phyloP scores from a whole-genome alignment of 2,888 invertebrate genomes.

The Cancer borealis region DNA sequence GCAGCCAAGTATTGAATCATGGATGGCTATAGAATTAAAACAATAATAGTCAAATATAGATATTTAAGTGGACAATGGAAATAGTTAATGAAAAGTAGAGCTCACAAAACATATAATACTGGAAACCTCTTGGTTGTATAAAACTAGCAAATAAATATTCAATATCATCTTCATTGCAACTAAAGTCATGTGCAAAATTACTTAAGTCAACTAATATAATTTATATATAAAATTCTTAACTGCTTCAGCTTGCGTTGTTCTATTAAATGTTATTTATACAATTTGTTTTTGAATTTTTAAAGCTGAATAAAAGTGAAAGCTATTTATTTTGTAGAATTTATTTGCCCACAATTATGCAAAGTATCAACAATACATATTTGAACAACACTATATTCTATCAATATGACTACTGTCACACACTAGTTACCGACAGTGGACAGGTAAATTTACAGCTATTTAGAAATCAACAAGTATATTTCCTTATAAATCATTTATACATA shows the following conservation, averaged over 20 bases:
- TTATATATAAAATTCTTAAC: background rate
- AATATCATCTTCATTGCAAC: background rate
- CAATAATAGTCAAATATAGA: background rate
- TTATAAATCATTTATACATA: background rate
- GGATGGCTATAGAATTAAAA: background rate
- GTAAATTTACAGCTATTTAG: background rate
- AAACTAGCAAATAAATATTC: background rate
- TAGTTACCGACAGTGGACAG: background rate
- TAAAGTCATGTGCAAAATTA: background rate
- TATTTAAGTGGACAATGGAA: background rate
- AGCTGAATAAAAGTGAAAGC: background rate
- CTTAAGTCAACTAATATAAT: background rate
- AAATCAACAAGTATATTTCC: constrained; percentile 7
- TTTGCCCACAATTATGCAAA: background rate
- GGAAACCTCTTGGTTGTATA: background rate
- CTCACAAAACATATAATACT: background rate
- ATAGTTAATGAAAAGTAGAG: background rate
- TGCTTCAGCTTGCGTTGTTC: background rate
- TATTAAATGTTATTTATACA: background rate
- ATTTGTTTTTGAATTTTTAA: background rate
- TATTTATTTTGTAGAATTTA: background rate
- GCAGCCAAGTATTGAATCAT: background rate
- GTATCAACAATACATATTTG: background rate
- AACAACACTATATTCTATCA: background rate
- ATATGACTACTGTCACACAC: background rate